Percentiles rank a stretch among this genome's conserved stretches.
Evolutionary conservation across 2,797 vertebrate species (phyloP).

Genomic region (Loris lydekkerianus): DNA sequence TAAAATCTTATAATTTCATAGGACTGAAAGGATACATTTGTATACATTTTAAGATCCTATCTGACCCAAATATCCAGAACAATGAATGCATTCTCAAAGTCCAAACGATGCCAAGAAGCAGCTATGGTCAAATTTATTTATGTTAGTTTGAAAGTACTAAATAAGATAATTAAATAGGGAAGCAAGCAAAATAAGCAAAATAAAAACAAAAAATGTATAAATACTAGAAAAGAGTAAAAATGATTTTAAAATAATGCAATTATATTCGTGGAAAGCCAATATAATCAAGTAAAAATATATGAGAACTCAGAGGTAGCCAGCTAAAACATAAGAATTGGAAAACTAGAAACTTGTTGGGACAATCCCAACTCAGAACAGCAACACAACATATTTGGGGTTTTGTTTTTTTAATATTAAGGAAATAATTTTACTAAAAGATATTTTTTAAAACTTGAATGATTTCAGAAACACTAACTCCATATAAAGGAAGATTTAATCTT

Average conservation of each 20-base stretch:
- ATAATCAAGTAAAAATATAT: neutral
- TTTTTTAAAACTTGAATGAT: neutral
- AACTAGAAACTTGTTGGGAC: neutral
- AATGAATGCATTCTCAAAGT: neutral
- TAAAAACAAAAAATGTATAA: neutral
- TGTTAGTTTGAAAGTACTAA: neutral
- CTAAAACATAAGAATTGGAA: neutral
- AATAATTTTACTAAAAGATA: neutral
- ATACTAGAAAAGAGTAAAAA: neutral
- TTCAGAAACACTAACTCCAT: neutral
- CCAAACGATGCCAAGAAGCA: neutral
- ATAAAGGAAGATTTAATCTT: neutral
- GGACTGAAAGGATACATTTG: neutral
- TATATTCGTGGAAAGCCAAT: neutral
- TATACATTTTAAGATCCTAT: neutral
- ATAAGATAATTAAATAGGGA: neutral
- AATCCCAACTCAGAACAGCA: neutral
- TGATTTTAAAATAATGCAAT: neutral
- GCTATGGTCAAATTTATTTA: neutral
- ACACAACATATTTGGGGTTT: neutral
- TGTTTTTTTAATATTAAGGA: neutral
- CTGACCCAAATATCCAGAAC: neutral
- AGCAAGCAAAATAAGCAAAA: neutral
- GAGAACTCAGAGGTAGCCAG: neutral
- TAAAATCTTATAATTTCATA: neutral